These are phyloP conservation scores for Leucozona laternaria DNA, from an alignment of 2,888 invertebrate genomes.

Conservation along the genomic window DNA sequence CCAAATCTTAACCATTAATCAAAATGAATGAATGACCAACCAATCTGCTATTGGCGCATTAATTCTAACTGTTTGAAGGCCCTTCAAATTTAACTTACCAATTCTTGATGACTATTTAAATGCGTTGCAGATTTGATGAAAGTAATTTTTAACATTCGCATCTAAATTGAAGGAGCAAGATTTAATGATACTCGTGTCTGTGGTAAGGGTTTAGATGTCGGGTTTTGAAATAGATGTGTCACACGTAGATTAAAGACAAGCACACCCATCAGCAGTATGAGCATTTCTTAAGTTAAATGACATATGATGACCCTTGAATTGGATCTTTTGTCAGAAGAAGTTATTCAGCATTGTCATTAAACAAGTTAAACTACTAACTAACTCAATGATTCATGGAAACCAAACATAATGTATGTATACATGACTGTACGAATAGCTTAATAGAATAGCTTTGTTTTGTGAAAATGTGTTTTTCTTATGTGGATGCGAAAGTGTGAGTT, in stretches of 20 bases:
- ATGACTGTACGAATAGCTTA: no score
- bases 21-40: not conserved
- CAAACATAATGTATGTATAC: no score
- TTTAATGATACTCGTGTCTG: not conserved
- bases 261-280: not conserved
- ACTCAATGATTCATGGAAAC: no score
- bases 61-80: conserved; percentile 1
- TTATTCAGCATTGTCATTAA: not conserved
- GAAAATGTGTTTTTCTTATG: no score
- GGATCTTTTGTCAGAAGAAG: not conserved
- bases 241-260: not conserved
- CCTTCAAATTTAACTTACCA: not conserved
- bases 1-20: conserved; percentile 24
- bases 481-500: no score
- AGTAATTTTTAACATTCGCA: not conserved
- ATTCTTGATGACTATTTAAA: conserved; percentile 13
- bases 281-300: not conserved
- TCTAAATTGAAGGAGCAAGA: not conserved
- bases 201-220: not conserved
- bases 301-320: not conserved
- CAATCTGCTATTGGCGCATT: conserved; percentile 12
- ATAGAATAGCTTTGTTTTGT: no score
- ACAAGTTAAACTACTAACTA: not conserved
- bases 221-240: not conserved
- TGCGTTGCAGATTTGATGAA: not conserved